Evolutionary conservation across 2,888 invertebrate species (phyloP), one percentile per base, ranked within the genome.

Genomic region (Candidula unifasciata): DNA sequence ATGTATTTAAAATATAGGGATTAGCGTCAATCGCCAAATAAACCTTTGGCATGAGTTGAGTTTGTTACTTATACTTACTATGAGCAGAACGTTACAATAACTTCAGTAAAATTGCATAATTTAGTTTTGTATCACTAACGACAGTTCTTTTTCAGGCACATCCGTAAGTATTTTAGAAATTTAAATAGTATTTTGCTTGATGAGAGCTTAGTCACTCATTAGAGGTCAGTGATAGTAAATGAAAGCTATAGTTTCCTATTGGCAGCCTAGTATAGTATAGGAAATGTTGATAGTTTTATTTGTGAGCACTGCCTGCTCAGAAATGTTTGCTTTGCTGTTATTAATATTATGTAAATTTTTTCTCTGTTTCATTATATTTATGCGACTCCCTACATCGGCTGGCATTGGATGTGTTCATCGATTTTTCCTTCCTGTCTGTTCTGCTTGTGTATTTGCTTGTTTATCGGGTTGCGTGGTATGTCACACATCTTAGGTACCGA

Each of bases 401-500:
- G 82, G 81, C 66, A 64, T 77, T 35, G 82, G 82, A 73, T 82
- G 82, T 74, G 74, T 74, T 82, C 82, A 82, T 30, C 64, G 64
- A 24, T 73, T 57, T 64, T 52, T 81, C 35, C 77, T 76, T 37
- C 77, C 64, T 81, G 78, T 83, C 69, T 60, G 54, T 64, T 76
- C 82, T 57, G 64, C 82, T 81, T 66, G 73, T 85, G 85, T 79
- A 27, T 82, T 82, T 80, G 76, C 79, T 66, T 71, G 52, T 80
- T 78, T 74, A 74, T 74, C 74, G 74, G 60, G 60, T 60, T 60
- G 60, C 60, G 21, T 60, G 60, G 74, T 74, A 74, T 74, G 54
- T 81, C 76, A 52, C 87, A 88, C 83, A 85, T 82, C 85, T 84
- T 96, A 98, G 98, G 96, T 98, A 97, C 96, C 98, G 98, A 93